Base-by-base conservation (phyloP, 2,888 invertebrate genomes). In the Agriopis leucophaearia region DNA sequence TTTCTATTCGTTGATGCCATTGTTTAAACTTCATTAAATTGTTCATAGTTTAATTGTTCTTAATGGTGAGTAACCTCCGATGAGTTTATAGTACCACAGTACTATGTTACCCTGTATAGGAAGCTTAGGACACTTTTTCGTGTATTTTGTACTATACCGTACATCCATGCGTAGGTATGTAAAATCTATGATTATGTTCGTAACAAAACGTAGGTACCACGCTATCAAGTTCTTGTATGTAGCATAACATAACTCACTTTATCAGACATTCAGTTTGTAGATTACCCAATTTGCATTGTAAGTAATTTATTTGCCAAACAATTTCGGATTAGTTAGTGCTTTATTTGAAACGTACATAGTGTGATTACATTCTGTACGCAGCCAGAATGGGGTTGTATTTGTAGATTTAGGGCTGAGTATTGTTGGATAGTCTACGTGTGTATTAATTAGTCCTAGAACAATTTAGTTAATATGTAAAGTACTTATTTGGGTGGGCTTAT, bases 311-410 rank as follows among this genome's bases (percentile, higher is more conserved):
- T 69, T 66, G 38, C 63, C 74, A 77, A 75, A 80, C 71, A 78
- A 78, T 80, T 81, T 74, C 15, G 65, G 65, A 71, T 80, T 78
- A 81, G 83, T 78, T 76, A 75, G 78, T 75, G 80, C 81, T 83
- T 81, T 80, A 83, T 82, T 81, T 78, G 74, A 72, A 78, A 74
- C 72, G 73, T 70, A 77, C 69, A 80, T 79, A 78, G 78, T 78
- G 81, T 81, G 84, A 86, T 84, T 84, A 82, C 79, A 81, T 71
- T 62, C 35, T 70, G 63, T 71, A 70, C 59, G 66, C 40, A 57
- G 66, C 50, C 69, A 13, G 68, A 64, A 74, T 64, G 66, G 73
- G 74, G 72, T 66, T 76, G 72, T 71, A 74, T 73, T 64, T 70
- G 52, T 72, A 38, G 8, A 9, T 38, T 38, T 27, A 5, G 27